Percentiles rank a stretch among this genome's conserved stretches.
These are phyloP conservation scores for Hypomecis punctinalis DNA, from an alignment of 2,888 invertebrate species.

Conservation along the genomic window DNA sequence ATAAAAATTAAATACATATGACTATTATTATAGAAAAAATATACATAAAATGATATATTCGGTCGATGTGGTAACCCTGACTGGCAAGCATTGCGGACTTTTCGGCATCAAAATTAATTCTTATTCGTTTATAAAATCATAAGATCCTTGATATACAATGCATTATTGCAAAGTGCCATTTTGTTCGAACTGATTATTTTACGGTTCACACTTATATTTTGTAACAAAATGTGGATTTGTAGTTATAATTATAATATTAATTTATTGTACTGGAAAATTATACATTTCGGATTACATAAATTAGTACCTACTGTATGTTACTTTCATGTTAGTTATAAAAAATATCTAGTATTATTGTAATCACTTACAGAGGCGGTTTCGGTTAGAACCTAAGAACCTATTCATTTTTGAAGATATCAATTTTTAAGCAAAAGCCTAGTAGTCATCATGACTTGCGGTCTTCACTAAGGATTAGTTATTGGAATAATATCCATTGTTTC, in stretches of 20 bases:
- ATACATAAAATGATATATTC: slow-evolving; percentile 83
- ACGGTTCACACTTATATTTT: slow-evolving; percentile 64
- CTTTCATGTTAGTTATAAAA: slow-evolving; percentile 81
- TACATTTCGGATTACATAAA: slow-evolving; percentile 74
- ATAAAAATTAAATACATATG: slow-evolving; percentile 83
- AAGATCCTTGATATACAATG: slow-evolving; percentile 73
- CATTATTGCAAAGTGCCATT: slow-evolving; percentile 82
- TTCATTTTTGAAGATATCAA: slow-evolving; percentile 55
- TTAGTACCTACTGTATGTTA: slow-evolving; percentile 77
- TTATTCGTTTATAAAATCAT: slow-evolving; percentile 57
- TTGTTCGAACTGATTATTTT: slow-evolving; percentile 72
- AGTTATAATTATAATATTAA: slow-evolving; percentile 65
- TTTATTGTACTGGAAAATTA: slow-evolving; percentile 72
- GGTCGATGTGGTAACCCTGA: slow-evolving; percentile 89
- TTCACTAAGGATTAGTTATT: not conserved
- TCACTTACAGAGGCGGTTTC: slow-evolving; percentile 71
- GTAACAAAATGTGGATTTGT: slow-evolving; percentile 68
- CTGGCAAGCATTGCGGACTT: slow-evolving; percentile 86
- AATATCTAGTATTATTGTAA: slow-evolving; percentile 71
- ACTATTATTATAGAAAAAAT: slow-evolving; percentile 83
- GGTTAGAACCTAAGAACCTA: slow-evolving; percentile 66
- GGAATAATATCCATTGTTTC: slow-evolving; percentile 50
- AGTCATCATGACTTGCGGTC: slow-evolving; percentile 64
- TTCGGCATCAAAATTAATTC: slow-evolving; percentile 81
- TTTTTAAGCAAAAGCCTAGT: slow-evolving; percentile 46